A percentile compares a stretch with the other conserved stretches of the same genome.
These are phyloP conservation scores for Montifringilla adamsi DNA, from an alignment of 2,113 vertebrate genomes.

Conservation along the genomic window DNA sequence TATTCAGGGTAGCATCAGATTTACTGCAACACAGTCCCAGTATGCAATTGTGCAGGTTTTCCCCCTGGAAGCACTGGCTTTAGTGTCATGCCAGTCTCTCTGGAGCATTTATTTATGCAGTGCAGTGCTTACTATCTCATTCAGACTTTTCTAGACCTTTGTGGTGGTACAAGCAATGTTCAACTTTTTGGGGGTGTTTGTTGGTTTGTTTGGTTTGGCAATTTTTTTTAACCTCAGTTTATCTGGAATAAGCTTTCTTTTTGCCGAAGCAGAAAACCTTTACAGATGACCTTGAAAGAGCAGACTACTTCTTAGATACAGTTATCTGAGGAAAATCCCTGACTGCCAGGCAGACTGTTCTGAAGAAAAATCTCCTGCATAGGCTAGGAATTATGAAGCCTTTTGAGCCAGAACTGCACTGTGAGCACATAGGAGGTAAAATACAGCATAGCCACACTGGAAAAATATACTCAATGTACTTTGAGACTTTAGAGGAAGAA, in stretches of 20 bases:
- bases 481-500: neutral
- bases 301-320: neutral
- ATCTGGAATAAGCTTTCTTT: neutral
- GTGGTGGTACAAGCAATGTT: neutral
- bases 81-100: rapidly evolving
- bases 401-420: neutral
- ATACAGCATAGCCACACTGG: neutral
- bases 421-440: neutral
- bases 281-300: neutral
- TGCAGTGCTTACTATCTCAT: neutral
- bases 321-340: neutral
- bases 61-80: neutral
- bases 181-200: neutral
- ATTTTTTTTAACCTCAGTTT: neutral
- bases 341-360: neutral
- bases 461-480: neutral
- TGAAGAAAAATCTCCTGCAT: neutral
- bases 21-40: neutral
- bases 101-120: neutral
- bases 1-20: neutral
- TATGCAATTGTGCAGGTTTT: neutral
- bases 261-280: neutral
- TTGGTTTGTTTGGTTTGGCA: neutral
- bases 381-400: neutral
- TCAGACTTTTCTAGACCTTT: neutral